Evolutionary conservation across 2,888 invertebrate genomes (phyloP).

Genomic region (Steinernema scapterisci): DNA sequence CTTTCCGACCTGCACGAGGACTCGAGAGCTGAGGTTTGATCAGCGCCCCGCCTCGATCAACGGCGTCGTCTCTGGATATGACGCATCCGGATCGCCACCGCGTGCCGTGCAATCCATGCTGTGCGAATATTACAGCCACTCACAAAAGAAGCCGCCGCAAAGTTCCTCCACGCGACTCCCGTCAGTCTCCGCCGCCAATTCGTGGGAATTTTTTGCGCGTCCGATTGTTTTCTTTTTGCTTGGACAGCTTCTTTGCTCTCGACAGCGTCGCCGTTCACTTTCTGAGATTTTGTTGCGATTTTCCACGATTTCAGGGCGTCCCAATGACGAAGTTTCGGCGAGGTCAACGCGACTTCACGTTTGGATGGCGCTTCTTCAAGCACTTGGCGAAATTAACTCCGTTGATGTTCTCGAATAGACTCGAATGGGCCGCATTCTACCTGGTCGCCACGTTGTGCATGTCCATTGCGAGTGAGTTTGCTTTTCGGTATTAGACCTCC

Average conservation of each 20-base stretch:
- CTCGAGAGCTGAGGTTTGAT: not conserved
- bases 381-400: constrained; percentile 38
- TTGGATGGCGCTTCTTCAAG: constrained; percentile 34
- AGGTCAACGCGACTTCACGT: constrained; percentile 31
- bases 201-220: too few relatives aligned
- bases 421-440: constrained; percentile 42
- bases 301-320: constrained; percentile 10
- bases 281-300: not conserved
- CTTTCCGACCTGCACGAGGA: not conserved
- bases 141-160: not conserved
- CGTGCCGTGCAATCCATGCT: not conserved
- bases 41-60: not conserved
- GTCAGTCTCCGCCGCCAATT: too few relatives aligned
- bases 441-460: constrained; percentile 45
- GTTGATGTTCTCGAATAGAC: constrained; percentile 42
- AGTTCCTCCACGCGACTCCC: too few relatives aligned
- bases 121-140: not conserved
- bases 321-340: constrained; percentile 3
- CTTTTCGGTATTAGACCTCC: not conserved
- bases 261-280: not conserved
- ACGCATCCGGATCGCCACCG: not conserved
- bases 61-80: not conserved
- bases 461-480: constrained; percentile 42
- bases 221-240: too few relatives aligned
- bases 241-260: not conserved